phyloP scores from a whole-genome alignment of 2,113 vertebrate genomes.

The Mobula hypostoma region DNA sequence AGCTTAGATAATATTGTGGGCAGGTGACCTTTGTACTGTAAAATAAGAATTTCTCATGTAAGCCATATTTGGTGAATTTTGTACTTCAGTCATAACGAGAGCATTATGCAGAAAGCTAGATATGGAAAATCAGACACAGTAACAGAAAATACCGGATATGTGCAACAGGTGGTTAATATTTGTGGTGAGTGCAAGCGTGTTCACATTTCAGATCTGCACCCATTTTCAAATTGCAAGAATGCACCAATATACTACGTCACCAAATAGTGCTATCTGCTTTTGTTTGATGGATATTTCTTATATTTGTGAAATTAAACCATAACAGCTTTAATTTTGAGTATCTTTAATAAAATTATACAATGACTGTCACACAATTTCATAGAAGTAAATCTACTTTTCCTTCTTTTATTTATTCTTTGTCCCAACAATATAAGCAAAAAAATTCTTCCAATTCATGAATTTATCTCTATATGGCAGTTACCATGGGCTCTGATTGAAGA shows the following conservation, averaged over 20 bases:
- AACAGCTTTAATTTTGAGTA: not conserved
- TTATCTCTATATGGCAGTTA: not conserved
- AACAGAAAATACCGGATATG: not conserved
- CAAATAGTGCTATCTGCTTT: not conserved
- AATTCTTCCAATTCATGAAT: not conserved
- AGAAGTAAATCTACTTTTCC: no score
- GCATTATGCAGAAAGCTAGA: not conserved
- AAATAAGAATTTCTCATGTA: not conserved
- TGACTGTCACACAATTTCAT: no score
- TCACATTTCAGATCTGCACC: not conserved
- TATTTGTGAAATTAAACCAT: not conserved
- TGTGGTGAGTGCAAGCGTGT: not conserved
- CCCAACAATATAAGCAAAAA: not conserved
- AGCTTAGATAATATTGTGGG: not conserved
- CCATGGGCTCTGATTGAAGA: not conserved
- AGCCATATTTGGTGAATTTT: not conserved
- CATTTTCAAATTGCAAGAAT: not conserved
- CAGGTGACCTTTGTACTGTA: not conserved
- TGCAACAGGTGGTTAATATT: not conserved
- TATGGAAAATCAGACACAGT: not conserved
- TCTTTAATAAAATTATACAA: no score
- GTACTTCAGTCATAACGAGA: not conserved
- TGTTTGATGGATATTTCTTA: not conserved
- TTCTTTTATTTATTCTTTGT: not conserved
- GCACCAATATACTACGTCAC: not conserved